Conservation (phyloP, 2,888 invertebrate genomes). For the Hypomecis atomaria region DNA sequence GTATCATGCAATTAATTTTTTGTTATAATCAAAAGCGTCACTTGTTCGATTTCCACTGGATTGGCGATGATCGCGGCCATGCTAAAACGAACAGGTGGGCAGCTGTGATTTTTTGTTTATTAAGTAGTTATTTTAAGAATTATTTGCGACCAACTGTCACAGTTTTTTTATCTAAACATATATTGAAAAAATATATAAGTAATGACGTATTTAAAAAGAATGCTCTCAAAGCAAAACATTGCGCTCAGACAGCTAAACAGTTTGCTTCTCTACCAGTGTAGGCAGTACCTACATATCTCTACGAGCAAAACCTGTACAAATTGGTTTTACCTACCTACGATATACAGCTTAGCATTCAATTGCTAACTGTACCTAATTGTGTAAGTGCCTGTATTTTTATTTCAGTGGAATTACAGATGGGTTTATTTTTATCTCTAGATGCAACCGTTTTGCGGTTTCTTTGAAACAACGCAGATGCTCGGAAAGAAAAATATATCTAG, state of each 20-base stretch:
- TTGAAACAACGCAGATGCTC: slow-evolving; percentile 18
- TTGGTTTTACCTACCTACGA: not conserved
- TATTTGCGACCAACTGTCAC: not conserved
- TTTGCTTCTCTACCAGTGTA: too few species aligned
- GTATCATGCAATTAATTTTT: slow-evolving; percentile 49
- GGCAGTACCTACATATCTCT: too few species aligned
- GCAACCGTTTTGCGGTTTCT: slow-evolving; percentile 20
- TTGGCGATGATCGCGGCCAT: slow-evolving; percentile 48
- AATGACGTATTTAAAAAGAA: too few species aligned
- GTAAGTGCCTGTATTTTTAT: slow-evolving; percentile 2
- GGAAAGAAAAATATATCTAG: slow-evolving; percentile 2
- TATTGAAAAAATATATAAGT: too few species aligned
- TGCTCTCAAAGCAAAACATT: too few species aligned
- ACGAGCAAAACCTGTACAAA: not conserved
- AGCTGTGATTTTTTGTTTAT: slow-evolving; percentile 21
- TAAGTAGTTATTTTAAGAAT: not conserved
- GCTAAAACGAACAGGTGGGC: slow-evolving; percentile 52
- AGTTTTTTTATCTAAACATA: not conserved
- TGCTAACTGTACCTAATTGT: not conserved
- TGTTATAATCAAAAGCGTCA: slow-evolving; percentile 52
- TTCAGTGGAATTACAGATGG: slow-evolving; percentile 3
- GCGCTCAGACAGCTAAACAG: too few species aligned
- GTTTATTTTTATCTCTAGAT: slow-evolving; percentile 20
- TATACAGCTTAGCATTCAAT: not conserved
- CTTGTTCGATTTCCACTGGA: slow-evolving; percentile 49